phyloP scores from a whole-genome alignment of 2,797 vertebrate species.

The Rhinophrynus dorsalis region DNA sequence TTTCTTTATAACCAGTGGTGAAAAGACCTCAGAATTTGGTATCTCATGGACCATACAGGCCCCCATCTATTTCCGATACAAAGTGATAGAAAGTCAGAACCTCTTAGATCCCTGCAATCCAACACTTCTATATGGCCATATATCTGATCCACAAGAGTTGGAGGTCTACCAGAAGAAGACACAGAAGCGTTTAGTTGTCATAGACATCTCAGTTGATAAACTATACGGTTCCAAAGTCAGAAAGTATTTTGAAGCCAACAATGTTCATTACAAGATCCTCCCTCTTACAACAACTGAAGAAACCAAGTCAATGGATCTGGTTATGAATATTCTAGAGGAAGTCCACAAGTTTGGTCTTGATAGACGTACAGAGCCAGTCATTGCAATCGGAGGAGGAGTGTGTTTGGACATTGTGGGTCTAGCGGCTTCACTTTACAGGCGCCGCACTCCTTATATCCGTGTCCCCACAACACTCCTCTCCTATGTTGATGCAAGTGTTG shows the following conservation, averaged over 20 bases:
- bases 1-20: constrained; percentile 57
- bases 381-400: constrained; percentile 77
- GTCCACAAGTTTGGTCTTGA: constrained; percentile 75
- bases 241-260: constrained; percentile 69
- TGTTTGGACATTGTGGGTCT: constrained; percentile 80
- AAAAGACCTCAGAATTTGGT: constrained; percentile 63
- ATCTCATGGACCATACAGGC: constrained; percentile 76
- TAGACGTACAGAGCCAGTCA: constrained; percentile 77
- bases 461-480: constrained; percentile 81
- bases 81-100: constrained; percentile 70
- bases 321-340: constrained; percentile 75
- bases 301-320: constrained; percentile 78
- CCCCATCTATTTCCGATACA: constrained; percentile 77
- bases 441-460: constrained; percentile 79
- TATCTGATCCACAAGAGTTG: constrained; percentile 64
- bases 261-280: constrained; percentile 71
- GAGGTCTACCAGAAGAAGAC: constrained; percentile 61
- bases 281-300: constrained; percentile 75
- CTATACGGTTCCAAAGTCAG: constrained; percentile 72
- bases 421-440: constrained; percentile 74
- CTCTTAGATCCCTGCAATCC: constrained; percentile 73
- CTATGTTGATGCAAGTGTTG: constrained; percentile 78
- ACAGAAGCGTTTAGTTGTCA: constrained; percentile 73
- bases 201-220: constrained; percentile 73
- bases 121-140: constrained; percentile 76